phyloP scores from a whole-genome alignment of 1,140 invertebrate species.

The Sitodiplosis mosellana region DNA sequence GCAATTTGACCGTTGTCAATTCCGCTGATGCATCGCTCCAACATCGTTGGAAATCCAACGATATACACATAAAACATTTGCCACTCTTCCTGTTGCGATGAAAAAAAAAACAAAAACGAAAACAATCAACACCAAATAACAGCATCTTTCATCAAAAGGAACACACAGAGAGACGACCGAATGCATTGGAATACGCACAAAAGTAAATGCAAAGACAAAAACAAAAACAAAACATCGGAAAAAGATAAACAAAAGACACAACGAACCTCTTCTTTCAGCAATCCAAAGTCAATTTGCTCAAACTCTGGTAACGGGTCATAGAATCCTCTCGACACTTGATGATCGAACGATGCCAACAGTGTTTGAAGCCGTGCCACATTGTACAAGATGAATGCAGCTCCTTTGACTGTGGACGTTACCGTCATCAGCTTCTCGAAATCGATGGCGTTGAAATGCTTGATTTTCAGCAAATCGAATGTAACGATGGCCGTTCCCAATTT shows the following conservation, averaged over 20 bases:
- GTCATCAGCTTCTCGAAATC: not conserved
- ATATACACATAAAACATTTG: constrained; percentile 43
- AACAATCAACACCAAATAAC: constrained; percentile 1
- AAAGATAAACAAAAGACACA: not conserved
- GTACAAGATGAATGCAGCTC: constrained; percentile 50
- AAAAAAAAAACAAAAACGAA: constrained; percentile 1
- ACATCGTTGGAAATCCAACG: constrained; percentile 34
- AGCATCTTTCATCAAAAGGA: too few relatives aligned
- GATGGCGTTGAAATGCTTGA: constrained; percentile 26
- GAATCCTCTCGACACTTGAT: constrained; percentile 25
- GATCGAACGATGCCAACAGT: constrained; percentile 37
- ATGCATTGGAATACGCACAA: too few relatives aligned
- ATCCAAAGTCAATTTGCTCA: constrained; percentile 34
- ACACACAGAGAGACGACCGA: too few relatives aligned
- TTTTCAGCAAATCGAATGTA: constrained; percentile 41
- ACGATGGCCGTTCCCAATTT: constrained; percentile 38
- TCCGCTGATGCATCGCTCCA: constrained; percentile 31
- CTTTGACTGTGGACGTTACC: constrained; percentile 21
- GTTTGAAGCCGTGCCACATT: constrained; percentile 45
- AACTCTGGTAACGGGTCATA: constrained; percentile 36
- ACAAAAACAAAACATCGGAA: too few relatives aligned
- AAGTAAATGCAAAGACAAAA: too few relatives aligned
- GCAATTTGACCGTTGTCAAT: constrained; percentile 27
- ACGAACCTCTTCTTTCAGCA: constrained; percentile 38
- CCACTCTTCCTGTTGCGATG: constrained; percentile 45